These are phyloP conservation scores for Candoia aspera DNA, from an alignment of 2,113 vertebrate species.

Conservation along the genomic window DNA sequence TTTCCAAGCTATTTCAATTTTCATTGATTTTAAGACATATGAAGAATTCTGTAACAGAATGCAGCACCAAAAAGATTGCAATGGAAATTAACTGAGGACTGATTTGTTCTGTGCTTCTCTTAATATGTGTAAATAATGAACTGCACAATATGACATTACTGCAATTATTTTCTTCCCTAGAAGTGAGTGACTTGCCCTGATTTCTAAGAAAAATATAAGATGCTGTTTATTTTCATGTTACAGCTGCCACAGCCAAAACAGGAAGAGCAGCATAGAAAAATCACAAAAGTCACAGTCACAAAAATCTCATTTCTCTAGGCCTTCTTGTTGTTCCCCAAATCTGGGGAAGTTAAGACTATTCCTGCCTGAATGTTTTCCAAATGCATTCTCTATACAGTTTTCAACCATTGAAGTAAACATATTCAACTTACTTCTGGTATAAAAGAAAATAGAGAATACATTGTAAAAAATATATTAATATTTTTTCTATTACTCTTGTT, in stretches of 20 bases:
- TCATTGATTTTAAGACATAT: constrained; percentile 6
- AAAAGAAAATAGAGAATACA: not conserved
- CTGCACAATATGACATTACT: not conserved
- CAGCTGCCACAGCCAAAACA: not conserved
- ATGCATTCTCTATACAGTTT: not conserved
- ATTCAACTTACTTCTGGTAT: not conserved
- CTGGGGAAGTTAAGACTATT: not conserved
- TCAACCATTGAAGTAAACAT: not conserved
- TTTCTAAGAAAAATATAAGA: not conserved
- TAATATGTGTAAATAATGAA: not conserved
- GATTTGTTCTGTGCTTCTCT: not conserved
- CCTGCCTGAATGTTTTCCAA: not conserved
- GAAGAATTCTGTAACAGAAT: not conserved
- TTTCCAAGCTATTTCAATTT: not conserved
- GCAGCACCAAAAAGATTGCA: not conserved
- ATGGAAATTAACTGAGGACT: not conserved
- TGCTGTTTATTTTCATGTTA: not conserved
- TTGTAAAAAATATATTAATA: not conserved
- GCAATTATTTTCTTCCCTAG: not conserved
- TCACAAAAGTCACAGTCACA: not conserved
- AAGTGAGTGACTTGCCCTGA: not conserved
- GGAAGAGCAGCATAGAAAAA: not conserved
- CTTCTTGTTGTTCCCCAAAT: not conserved
- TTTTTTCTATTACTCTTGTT: not conserved
- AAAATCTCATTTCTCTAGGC: not conserved